A percentile compares a stretch with the other conserved stretches of the same genome.
Evolutionary conservation across 1,140 invertebrate species (phyloP).

Genomic region (Eriocheir sinensis): DNA sequence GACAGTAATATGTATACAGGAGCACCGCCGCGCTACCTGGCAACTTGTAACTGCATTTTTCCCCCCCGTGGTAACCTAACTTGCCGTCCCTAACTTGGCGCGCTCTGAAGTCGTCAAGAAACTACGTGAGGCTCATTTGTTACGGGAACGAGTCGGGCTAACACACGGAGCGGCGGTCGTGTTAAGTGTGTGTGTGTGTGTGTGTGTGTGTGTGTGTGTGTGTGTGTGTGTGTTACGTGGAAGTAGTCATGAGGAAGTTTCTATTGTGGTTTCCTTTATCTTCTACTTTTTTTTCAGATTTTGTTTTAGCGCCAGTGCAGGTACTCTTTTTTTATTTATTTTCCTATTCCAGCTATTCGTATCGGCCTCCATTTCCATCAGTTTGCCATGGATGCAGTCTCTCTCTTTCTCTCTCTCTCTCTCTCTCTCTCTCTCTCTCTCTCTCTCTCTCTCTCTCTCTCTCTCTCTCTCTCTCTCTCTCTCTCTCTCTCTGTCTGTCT

Average conservation of each 20-base stretch:
- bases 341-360: neutral
- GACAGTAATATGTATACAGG: neutral
- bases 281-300: no score
- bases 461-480: no score
- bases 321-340: neutral
- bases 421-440: neutral
- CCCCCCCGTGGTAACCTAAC: neutral
- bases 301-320: no score
- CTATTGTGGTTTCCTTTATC: no score
- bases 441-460: neutral
- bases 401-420: neutral
- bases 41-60: slow-evolving; percentile 2
- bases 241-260: neutral
- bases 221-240: neutral
- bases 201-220: slow-evolving; percentile 27
- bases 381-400: neutral
- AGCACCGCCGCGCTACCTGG: neutral
- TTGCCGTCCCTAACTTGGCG: neutral
- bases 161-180: neutral
- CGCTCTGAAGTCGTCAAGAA: neutral
- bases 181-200: neutral
- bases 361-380: neutral
- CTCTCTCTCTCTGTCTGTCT: no score
- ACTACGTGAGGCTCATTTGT: neutral
- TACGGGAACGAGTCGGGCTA: neutral